phyloP scores from a whole-genome alignment of 1,140 invertebrate species.

The Leptinotarsa undecemlineata region DNA sequence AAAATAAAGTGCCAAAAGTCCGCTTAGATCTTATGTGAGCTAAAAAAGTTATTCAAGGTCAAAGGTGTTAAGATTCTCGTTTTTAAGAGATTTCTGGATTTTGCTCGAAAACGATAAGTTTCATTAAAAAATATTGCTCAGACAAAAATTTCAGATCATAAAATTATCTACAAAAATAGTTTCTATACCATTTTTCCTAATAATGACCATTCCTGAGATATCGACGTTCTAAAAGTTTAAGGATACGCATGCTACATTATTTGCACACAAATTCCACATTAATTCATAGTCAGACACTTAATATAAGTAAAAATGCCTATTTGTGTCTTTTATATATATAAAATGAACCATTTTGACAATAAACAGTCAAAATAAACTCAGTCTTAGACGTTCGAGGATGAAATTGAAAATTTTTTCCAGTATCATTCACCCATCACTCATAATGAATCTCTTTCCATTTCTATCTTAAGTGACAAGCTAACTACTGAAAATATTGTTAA shows the following conservation, averaged over 20 bases:
- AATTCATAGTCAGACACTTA: not conserved
- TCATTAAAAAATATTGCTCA: too few species aligned
- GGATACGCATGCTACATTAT: not conserved
- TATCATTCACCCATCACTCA: not conserved
- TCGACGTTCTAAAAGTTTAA: not conserved
- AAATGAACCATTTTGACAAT: not conserved
- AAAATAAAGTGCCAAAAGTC: too few species aligned
- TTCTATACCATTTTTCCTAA: not conserved
- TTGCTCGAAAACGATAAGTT: too few species aligned
- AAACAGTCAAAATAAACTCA: not conserved
- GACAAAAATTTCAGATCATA: not conserved
- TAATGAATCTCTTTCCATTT: conserved; percentile 1
- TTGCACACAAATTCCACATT: not conserved
- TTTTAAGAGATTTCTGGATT: too few species aligned
- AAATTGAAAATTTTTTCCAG: not conserved
- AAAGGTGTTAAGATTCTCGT: too few species aligned
- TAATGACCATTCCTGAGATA: not conserved
- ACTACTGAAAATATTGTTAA: conserved; percentile 21
- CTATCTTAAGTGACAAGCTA: conserved; percentile 13
- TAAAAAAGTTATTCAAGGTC: too few species aligned
- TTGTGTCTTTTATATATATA: not conserved
- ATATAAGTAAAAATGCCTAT: not conserved
- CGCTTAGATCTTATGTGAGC: too few species aligned
- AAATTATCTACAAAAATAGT: not conserved
- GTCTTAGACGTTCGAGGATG: not conserved